These are phyloP conservation scores for Drosophila paulistorum DNA, from an alignment of 1,140 invertebrate genomes.

Conservation along the genomic window DNA sequence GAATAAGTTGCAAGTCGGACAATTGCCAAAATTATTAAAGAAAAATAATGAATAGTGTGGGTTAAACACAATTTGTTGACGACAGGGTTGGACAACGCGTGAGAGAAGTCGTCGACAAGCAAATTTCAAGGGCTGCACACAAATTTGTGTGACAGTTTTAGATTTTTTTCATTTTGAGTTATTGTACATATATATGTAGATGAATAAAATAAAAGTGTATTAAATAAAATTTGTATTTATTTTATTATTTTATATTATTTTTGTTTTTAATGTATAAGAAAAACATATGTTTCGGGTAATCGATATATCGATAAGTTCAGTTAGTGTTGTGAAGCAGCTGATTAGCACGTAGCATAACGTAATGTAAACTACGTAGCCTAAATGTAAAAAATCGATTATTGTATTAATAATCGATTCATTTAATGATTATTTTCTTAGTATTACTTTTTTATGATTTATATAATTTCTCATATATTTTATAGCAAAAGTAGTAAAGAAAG, in stretches of 20 bases:
- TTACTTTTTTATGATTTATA: too few relatives aligned
- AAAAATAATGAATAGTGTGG: slow-evolving; percentile 33
- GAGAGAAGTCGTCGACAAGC: neutral
- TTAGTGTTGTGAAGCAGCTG: neutral
- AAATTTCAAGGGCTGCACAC: slow-evolving; percentile 35
- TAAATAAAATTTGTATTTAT: slow-evolving; percentile 9
- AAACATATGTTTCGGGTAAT: neutral
- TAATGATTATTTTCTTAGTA: too few relatives aligned
- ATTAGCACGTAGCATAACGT: neutral
- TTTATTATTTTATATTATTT: neutral
- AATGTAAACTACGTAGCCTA: neutral
- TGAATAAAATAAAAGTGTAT: slow-evolving; percentile 7
- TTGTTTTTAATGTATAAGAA: neutral
- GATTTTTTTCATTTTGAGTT: slow-evolving; percentile 45
- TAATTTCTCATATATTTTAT: too few relatives aligned
- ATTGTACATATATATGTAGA: slow-evolving; percentile 40
- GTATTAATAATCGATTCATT: too few relatives aligned
- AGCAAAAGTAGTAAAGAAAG: too few relatives aligned
- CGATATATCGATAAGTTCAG: neutral
- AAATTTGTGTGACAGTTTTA: slow-evolving; percentile 21
- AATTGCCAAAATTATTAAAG: slow-evolving; percentile 66
- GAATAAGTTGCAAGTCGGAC: slow-evolving; percentile 21
- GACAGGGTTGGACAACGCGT: slow-evolving; percentile 47
- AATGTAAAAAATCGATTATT: too few relatives aligned
- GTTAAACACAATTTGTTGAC: slow-evolving; percentile 22